phyloP scores from a whole-genome alignment of 2,113 vertebrate species.

The Pachypanchax playfairii region DNA sequence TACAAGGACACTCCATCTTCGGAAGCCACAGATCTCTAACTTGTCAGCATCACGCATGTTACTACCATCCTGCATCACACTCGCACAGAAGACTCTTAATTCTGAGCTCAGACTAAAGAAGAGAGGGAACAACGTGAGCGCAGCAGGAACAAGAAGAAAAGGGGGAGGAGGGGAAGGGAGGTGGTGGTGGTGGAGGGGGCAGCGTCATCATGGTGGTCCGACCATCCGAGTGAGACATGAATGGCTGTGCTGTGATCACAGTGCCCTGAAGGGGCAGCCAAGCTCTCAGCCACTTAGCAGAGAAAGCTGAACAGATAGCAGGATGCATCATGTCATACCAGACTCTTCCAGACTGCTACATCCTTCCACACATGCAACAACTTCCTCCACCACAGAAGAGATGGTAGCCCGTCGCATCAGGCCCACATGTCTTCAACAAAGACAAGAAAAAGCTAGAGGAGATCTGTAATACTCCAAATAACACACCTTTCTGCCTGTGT shows the following conservation, averaged over 20 bases:
- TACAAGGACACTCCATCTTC: slow-evolving; percentile 6
- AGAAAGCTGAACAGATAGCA: slow-evolving; percentile 53
- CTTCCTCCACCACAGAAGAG: slow-evolving; percentile 32
- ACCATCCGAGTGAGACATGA: slow-evolving; percentile 67
- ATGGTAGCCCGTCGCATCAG: slow-evolving; percentile 40
- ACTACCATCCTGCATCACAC: slow-evolving; percentile 15
- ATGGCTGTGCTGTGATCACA: slow-evolving; percentile 67
- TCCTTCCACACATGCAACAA: slow-evolving; percentile 19
- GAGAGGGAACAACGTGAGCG: slow-evolving; percentile 43
- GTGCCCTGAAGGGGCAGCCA: slow-evolving; percentile 66
- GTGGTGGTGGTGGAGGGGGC: slow-evolving; percentile 50
- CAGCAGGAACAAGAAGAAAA: slow-evolving; percentile 10
- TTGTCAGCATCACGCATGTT: not conserved
- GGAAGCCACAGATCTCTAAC: not conserved
- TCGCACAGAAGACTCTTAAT: slow-evolving; percentile 36
- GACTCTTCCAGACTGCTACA: slow-evolving; percentile 3
- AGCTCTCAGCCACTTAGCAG: slow-evolving; percentile 66
- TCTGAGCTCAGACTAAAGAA: slow-evolving; percentile 28
- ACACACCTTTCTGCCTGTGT: not conserved
- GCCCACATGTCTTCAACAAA: slow-evolving; percentile 33
- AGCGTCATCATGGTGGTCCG: slow-evolving; percentile 74
- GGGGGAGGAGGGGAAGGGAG: slow-evolving; percentile 32
- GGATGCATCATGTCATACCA: slow-evolving; percentile 42
- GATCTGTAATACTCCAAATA: slow-evolving; percentile 50
- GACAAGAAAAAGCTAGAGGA: slow-evolving; percentile 35